phyloP scores from a whole-genome alignment of 2,888 invertebrate genomes.

The Philaethria dido region DNA sequence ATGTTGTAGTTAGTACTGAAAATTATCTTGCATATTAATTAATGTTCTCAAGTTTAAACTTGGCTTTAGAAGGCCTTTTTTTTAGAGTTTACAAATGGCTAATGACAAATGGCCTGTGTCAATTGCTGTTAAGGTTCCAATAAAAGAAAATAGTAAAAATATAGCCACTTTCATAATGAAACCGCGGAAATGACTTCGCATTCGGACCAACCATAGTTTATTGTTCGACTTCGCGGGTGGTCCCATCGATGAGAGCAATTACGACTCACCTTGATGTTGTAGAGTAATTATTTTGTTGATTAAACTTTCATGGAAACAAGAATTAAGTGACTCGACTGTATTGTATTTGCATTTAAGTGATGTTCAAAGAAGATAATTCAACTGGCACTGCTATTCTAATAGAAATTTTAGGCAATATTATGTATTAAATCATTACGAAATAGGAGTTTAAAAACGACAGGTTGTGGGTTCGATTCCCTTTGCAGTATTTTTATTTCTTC shows the following conservation, averaged over 20 bases:
- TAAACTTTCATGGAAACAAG: constrained; percentile 33
- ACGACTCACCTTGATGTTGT: constrained; percentile 29
- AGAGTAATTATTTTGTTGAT: constrained; percentile 31
- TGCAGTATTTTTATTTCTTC: too few relatives aligned
- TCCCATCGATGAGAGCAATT: constrained; percentile 37
- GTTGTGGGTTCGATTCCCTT: too few relatives aligned
- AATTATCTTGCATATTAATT: too few relatives aligned
- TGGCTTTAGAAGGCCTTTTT: too few relatives aligned
- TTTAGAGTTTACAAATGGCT: too few relatives aligned
- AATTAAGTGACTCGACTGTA: constrained; percentile 7
- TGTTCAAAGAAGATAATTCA: constrained; percentile 3
- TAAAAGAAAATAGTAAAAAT: neutral
- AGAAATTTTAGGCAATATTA: neutral
- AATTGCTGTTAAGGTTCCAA: neutral
- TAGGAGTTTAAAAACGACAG: too few relatives aligned
- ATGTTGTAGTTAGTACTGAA: too few relatives aligned
- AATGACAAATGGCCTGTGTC: neutral
- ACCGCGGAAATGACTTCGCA: constrained; percentile 6
- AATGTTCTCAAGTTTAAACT: too few relatives aligned
- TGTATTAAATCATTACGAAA: too few relatives aligned
- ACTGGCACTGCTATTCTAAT: neutral
- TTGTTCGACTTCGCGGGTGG: constrained; percentile 31
- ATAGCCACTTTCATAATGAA: neutral
- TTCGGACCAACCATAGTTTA: constrained; percentile 3
- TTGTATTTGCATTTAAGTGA: constrained; percentile 21